phyloP scores from a whole-genome alignment of 2,113 vertebrate genomes.

The Sinocyclocheilus maitianheensis region DNA sequence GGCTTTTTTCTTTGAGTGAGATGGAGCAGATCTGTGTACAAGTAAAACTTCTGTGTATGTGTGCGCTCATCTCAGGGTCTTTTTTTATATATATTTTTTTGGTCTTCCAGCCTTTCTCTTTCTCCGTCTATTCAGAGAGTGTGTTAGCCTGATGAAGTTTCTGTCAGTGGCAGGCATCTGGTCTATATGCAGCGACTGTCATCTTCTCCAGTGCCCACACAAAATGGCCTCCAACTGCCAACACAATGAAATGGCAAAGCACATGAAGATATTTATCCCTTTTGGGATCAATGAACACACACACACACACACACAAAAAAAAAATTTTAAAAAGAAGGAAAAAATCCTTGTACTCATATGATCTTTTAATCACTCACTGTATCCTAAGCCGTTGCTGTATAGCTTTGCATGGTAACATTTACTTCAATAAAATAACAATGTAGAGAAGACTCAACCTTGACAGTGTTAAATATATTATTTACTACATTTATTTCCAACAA shows the following conservation, averaged over 20 bases:
- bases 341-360: constrained; percentile 5
- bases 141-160: constrained; percentile 25
- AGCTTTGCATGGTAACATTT: neutral
- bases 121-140: neutral
- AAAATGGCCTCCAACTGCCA: constrained; percentile 46
- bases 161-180: constrained; percentile 29
- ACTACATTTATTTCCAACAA: neutral
- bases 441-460: neutral
- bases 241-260: constrained; percentile 39
- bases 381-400: neutral
- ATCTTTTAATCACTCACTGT: neutral
- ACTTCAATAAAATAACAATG: neutral
- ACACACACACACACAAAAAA: neutral
- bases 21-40: constrained; percentile 7
- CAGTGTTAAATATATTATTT: neutral
- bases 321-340: neutral
- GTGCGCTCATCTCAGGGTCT: neutral
- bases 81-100: neutral
- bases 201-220: constrained; percentile 19
- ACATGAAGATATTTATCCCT: constrained; percentile 17
- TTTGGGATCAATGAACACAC: constrained; percentile 22
- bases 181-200: neutral
- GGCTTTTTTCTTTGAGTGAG: constrained; percentile 1
- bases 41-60: neutral
- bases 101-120: neutral